phyloP scores from a whole-genome alignment of 2,113 vertebrate genomes.

The Microcebus tavaratra region DNA sequence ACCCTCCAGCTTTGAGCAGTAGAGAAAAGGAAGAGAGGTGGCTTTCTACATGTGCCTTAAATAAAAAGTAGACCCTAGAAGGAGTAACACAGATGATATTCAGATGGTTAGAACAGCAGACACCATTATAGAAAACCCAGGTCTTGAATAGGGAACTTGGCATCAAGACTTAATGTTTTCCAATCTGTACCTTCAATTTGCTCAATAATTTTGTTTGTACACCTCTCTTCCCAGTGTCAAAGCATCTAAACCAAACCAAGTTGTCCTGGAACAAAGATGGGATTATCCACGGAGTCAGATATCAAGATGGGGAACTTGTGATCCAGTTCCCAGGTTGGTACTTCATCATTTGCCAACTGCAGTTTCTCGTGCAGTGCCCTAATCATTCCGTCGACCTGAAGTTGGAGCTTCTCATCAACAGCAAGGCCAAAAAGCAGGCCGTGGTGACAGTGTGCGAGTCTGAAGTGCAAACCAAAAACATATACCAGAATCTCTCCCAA shows the following conservation, averaged over 20 bases:
- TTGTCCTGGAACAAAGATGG: conserved; percentile 80
- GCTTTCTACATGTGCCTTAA: neutral
- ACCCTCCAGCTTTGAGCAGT: neutral
- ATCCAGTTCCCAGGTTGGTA: conserved; percentile 81
- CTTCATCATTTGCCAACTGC: conserved; percentile 85
- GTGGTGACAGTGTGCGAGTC: conserved; percentile 78
- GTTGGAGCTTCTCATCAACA: conserved; percentile 80
- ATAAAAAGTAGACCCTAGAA: neutral
- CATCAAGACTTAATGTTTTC: conserved; percentile 26
- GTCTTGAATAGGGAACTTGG: neutral
- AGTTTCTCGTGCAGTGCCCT: conserved; percentile 80
- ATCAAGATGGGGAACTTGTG: conserved; percentile 75
- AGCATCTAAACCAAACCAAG: conserved; percentile 71
- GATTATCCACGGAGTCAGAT: conserved; percentile 60
- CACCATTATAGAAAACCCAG: neutral
- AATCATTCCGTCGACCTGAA: conserved; percentile 73
- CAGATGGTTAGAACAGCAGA: neutral
- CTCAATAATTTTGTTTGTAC: neutral
- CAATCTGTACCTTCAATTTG: neutral
- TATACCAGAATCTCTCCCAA: conserved; percentile 80
- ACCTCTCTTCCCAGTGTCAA: conserved; percentile 77
- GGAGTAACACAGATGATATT: neutral
- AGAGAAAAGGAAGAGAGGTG: neutral
- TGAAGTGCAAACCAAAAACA: neutral
- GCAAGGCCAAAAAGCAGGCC: conserved; percentile 51